Base-by-base conservation (phyloP, 2,797 vertebrate species). In the Coendou prehensilis region DNA sequence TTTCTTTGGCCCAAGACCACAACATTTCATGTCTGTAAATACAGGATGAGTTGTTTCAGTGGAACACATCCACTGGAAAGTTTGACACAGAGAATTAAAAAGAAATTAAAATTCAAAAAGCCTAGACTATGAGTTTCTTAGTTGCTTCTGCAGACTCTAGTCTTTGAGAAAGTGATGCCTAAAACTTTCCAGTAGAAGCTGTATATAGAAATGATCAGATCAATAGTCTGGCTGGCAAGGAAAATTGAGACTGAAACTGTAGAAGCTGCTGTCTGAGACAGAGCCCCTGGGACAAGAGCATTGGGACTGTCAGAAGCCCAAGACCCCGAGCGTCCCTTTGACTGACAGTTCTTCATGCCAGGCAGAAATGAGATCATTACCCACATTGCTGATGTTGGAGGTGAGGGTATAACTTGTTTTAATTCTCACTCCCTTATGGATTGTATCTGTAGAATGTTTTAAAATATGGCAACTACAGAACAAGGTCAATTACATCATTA, bases 1-100 rank as follows among this genome's bases (percentile, higher is more conserved):
- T 20, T 28, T 93, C 15, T 11, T 76, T 33, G 57, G 26, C 9
- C 9, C 10, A 20, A 1, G 54, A 73, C 30, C 56, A 3, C 20
- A 61, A 26, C 64, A 76, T 87, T 94, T n/a, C 90, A 6, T 86
- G 33, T 76, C 61, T 97, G 14, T 8, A 47, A 63, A 67, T 71
- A 18, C 2, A 76, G 63, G 18, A 79, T 79, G 9, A 87, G 82
- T 76, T 92, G 26, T 92, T 96, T 78, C 4, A 11, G 18, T 52
- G 13, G 23, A 73, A 71, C 15, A 54, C 13, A 10, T 56, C 33
- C 63, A 75, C 3, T 87, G 71, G 17, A 79, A 69, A 87, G 87
- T 97, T 93, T 67, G 71, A 96, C 13, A 54, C 64, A 33, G 4
- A 80, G 5, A 47, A 91, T 9, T 84, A 17, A 92, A 95, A 95